A percentile compares a stretch with the other conserved stretches of the same genome.
Evolutionary conservation across 37 sponge, comb jelly and placozoan species (phyloP).

Genomic region (Cladorhizidae sp.): DNA sequence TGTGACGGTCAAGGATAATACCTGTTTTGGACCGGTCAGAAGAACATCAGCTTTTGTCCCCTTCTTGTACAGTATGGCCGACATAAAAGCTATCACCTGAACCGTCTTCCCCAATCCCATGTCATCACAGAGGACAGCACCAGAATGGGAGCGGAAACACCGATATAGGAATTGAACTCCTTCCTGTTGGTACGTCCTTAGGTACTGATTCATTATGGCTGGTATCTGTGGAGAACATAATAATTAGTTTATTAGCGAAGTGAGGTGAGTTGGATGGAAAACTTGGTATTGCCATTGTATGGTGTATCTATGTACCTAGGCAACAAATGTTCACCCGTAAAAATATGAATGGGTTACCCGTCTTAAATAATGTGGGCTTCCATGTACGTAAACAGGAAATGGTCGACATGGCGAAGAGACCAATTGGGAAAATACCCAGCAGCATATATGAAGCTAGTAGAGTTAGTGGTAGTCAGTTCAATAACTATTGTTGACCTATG

Average conservation of each 20-base stretch:
- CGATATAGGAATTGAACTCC: constrained; percentile 52
- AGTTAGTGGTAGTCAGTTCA: too few species aligned
- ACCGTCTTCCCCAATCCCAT: constrained; percentile 86
- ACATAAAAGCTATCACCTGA: constrained; percentile 65
- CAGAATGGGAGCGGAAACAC: constrained; percentile 10
- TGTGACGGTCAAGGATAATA: not conserved
- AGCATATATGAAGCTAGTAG: too few species aligned
- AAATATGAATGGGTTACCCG: too few species aligned
- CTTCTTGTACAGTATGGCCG: constrained; percentile 42
- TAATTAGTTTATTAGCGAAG: not conserved
- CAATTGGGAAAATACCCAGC: too few species aligned
- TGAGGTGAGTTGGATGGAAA: not conserved
- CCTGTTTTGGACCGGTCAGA: constrained; percentile 29
- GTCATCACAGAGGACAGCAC: constrained; percentile 71
- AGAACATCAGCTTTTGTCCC: constrained; percentile 40
- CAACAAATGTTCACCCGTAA: too few species aligned
- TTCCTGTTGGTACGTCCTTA: constrained; percentile 57
- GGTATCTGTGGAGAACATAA: constrained; percentile 37
- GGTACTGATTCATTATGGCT: constrained; percentile 54
- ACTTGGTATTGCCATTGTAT: too few species aligned
- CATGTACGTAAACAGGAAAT: too few species aligned
- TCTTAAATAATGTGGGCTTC: too few species aligned
- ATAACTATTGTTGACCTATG: too few species aligned
- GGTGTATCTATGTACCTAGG: too few species aligned
- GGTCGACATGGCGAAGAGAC: too few species aligned